These are phyloP conservation scores for Reticulitermes lucifugus DNA, from an alignment of 2,888 invertebrate species.

Conservation along the genomic window DNA sequence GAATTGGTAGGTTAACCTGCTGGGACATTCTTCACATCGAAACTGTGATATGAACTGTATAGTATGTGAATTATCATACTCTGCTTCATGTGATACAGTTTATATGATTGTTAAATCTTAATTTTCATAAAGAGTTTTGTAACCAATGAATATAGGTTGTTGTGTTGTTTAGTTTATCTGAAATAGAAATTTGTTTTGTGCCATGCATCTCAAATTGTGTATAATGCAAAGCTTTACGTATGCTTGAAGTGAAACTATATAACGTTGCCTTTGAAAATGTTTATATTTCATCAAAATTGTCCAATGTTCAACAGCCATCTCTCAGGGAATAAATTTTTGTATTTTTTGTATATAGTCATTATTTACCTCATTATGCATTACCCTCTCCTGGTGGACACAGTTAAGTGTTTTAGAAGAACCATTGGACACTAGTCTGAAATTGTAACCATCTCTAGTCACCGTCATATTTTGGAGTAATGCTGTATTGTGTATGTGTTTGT, in stretches of 20 bases:
- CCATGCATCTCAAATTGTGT: too few species aligned
- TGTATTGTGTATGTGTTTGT: too few species aligned
- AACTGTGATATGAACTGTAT: slow-evolving; percentile 8
- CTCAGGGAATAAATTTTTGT: slow-evolving; percentile 38
- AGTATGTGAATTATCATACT: background rate
- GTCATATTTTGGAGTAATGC: too few species aligned
- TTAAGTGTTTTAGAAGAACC: background rate
- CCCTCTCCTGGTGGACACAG: slow-evolving; percentile 9
- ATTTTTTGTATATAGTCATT: slow-evolving; percentile 9
- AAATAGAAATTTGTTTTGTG: background rate
- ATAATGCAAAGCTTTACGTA: too few species aligned
- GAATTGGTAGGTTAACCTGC: slow-evolving; percentile 72
- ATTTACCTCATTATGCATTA: background rate
- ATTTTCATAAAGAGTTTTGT: background rate
- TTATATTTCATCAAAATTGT: background rate
- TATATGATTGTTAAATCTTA: background rate
- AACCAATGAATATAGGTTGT: background rate
- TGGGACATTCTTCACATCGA: slow-evolving; percentile 2
- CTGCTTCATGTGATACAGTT: background rate
- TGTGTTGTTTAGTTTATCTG: background rate
- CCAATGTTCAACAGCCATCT: background rate
- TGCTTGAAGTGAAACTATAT: too few species aligned
- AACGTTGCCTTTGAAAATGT: background rate
- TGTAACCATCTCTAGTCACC: too few species aligned
- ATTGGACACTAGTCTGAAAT: too few species aligned